Percentiles rank a stretch among this genome's conserved stretches.
Conservation (phyloP, 2,113 vertebrate genomes). For the Larimichthys polyactis region DNA sequence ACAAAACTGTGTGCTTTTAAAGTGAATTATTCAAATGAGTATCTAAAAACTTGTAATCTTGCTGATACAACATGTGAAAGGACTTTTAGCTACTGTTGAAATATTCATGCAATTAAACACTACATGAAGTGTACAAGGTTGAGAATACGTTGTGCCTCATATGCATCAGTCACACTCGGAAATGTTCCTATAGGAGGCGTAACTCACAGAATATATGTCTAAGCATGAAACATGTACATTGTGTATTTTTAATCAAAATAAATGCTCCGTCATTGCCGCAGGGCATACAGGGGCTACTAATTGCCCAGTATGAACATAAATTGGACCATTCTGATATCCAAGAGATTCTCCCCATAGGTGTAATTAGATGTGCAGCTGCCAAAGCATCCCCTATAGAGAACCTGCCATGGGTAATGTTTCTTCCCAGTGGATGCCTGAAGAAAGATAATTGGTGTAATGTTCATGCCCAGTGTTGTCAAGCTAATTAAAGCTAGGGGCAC, state of each 20-base stretch:
- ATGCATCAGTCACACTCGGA: slow-evolving; percentile 36
- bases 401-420: slow-evolving; percentile 68
- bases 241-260: slow-evolving; percentile 55
- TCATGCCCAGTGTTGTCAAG: slow-evolving; percentile 67
- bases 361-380: slow-evolving; percentile 79
- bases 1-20: slow-evolving; percentile 20
- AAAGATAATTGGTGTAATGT: slow-evolving; percentile 79
- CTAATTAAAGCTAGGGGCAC: slow-evolving; percentile 74
- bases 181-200: slow-evolving; percentile 8
- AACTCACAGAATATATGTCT: background rate
- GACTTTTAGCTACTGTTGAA: slow-evolving; percentile 61
- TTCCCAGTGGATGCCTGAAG: slow-evolving; percentile 69
- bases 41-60: slow-evolving; percentile 60
- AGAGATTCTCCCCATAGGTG: slow-evolving; percentile 74
- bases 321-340: slow-evolving; percentile 62
- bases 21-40: slow-evolving; percentile 58
- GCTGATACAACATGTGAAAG: slow-evolving; percentile 66
- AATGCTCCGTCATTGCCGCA: slow-evolving; percentile 46
- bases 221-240: slow-evolving; percentile 12
- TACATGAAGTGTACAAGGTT: slow-evolving; percentile 40
- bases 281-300: slow-evolving; percentile 55
- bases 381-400: slow-evolving; percentile 76
- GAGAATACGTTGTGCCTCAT: slow-evolving; percentile 37
- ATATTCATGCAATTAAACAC: slow-evolving; percentile 75
- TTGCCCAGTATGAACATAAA: slow-evolving; percentile 66